Evolutionary conservation across 2,113 vertebrate species (phyloP).

Genomic region (Saccopteryx leptura): DNA sequence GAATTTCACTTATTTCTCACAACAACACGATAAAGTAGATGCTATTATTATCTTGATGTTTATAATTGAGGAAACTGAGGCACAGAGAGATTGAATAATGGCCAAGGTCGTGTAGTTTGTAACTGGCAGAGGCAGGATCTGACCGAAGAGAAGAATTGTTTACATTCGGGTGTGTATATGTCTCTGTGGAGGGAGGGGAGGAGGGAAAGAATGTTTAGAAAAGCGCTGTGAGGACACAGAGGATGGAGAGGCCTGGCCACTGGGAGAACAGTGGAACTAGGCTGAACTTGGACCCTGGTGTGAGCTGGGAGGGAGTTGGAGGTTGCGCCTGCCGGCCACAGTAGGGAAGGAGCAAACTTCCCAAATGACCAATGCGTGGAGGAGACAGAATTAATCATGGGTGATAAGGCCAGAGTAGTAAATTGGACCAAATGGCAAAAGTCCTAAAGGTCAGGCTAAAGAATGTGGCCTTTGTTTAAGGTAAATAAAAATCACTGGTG

Average conservation of each 20-base stretch:
- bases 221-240: background rate
- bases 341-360: background rate
- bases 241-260: too few relatives aligned
- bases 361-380: background rate
- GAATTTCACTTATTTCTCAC: background rate
- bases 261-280: background rate
- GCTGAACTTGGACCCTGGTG: background rate
- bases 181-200: too few relatives aligned
- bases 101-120: background rate
- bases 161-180: background rate
- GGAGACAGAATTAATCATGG: background rate
- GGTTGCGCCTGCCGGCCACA: background rate
- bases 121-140: background rate
- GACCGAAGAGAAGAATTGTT: background rate
- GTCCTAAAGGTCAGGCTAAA: background rate
- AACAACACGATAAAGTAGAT: background rate
- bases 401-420: background rate
- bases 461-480: background rate
- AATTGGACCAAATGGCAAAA: constrained; percentile 23
- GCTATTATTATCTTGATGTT: background rate
- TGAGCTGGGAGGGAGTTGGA: background rate
- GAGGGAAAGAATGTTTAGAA: background rate
- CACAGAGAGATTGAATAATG: background rate
- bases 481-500: background rate
- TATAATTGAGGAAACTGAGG: background rate